Base-by-base conservation (phyloP, 2,888 invertebrate genomes). In the Archaeoteleia sp. region DNA sequence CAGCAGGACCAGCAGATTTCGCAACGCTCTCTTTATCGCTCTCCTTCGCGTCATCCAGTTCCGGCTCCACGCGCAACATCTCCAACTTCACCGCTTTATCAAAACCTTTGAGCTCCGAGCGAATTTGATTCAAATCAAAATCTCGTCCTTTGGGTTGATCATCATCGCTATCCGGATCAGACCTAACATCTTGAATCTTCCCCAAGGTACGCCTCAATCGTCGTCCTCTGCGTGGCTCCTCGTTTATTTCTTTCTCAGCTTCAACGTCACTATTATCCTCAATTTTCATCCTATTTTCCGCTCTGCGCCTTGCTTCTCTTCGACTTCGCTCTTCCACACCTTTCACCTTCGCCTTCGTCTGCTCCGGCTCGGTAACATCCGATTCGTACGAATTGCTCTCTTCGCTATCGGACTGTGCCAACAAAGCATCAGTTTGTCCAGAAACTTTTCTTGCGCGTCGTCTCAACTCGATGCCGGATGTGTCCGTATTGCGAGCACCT, bases 71-170 rank as follows among this genome's bases (percentile, higher is more conserved):
- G 10, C 78, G 72, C 1, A 85, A 73, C 1, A 85, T 78, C 17
- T 86, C 85, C n/a, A 87, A 75, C 77, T 89, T 89, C 0, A 90
- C 86, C 5, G 89, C 87, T 75, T 90, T 90, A 48, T 90, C 89
- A 43, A 94, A 90, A 2, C 94, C 95, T 84, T 95, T 95, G 1
- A 95, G 85, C 81, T 95, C 95, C 0, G 93, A 93, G 71, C 94
- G 87, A 58, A 95, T 94, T 86, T 94, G 93, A 85, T 93, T 94
- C 14, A 95, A 87, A 85, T 95, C 95, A 80, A 93, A 94, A 78
- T 94, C 94, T 2, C 93, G 88, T 1, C 91, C 91, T 79, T 90
- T 90, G 0, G 89, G 88, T 45, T 85, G 86, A 15, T 88, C 87
- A 8, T 87, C 87, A 39, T 88, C 88, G 35, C 86, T 87, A 30